phyloP scores from a whole-genome alignment of 2,888 invertebrate genomes.

The Chironomus tentans region DNA sequence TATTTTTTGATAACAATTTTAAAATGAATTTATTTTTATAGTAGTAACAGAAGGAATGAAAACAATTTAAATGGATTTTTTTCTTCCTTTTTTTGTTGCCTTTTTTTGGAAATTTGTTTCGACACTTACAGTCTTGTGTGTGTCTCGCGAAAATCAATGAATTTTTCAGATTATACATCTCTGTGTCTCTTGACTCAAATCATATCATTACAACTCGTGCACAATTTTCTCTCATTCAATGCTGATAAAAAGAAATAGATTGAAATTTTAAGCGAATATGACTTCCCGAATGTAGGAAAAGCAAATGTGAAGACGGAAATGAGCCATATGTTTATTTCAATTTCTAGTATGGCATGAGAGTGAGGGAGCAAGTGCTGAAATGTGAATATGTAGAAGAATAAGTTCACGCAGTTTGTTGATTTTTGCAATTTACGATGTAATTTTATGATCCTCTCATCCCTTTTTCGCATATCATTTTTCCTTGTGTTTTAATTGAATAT shows the following conservation, averaged over 20 bases:
- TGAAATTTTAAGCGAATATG: constrained; percentile 12
- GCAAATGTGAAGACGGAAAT: background rate
- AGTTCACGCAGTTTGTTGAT: background rate
- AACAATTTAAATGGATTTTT: constrained; percentile 12
- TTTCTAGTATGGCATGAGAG: background rate
- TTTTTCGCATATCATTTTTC: background rate
- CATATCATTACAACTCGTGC: constrained; percentile 1
- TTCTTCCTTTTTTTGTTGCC: background rate
- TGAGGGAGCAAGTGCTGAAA: too few species aligned
- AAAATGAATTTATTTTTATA: constrained; percentile 19
- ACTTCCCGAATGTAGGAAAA: background rate
- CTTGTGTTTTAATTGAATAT: background rate
- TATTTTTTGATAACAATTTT: constrained; percentile 16
- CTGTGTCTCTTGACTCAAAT: too few species aligned
- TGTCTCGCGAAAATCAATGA: background rate
- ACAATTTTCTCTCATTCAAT: background rate
- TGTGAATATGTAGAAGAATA: too few species aligned
- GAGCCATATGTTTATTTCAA: constrained; percentile 8
- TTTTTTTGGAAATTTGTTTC: background rate
- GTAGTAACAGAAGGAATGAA: constrained; percentile 3
- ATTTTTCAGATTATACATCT: constrained; percentile 1
- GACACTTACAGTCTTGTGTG: background rate
- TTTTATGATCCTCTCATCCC: background rate
- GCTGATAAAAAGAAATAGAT: constrained; percentile 5
- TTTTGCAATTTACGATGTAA: background rate